These are phyloP conservation scores for Epirrhoe tristata DNA, from an alignment of 2,888 invertebrate genomes.

Conservation along the genomic window DNA sequence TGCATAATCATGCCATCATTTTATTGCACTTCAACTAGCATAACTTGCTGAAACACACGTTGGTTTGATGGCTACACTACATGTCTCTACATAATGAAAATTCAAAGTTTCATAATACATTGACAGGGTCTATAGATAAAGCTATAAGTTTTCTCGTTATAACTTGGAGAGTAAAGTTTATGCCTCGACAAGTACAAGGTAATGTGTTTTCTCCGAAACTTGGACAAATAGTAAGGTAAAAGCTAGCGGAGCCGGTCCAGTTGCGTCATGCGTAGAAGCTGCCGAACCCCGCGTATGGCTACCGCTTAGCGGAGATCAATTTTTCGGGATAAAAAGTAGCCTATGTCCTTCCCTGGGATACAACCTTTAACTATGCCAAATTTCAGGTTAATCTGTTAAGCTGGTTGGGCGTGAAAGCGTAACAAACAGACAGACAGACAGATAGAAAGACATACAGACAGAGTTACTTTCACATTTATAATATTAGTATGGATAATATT, in stretches of 20 bases:
- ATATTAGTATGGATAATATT: too few species aligned
- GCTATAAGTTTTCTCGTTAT: conserved; percentile 17
- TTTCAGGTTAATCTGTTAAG: too few species aligned
- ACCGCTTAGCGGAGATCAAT: conserved; percentile 11
- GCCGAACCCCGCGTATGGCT: conserved; percentile 25
- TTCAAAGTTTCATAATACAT: conserved; percentile 1
- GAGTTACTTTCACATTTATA: too few species aligned
- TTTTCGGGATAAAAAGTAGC: too few species aligned
- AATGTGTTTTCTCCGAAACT: conserved; percentile 34
- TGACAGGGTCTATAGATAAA: neutral
- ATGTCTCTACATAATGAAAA: neutral
- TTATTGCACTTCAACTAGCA: neutral
- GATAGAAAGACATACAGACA: too few species aligned
- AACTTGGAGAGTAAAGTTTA: conserved; percentile 7
- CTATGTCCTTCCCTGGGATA: too few species aligned
- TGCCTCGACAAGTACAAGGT: conserved; percentile 13
- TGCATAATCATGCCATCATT: neutral
- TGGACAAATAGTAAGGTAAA: conserved; percentile 31
- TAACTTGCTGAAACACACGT: neutral
- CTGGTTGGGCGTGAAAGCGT: too few species aligned
- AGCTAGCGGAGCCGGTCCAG: conserved; percentile 33
- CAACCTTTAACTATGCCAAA: too few species aligned
- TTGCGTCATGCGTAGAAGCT: conserved; percentile 33
- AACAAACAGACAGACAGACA: too few species aligned
- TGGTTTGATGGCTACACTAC: neutral